Percentiles rank a stretch among this genome's conserved stretches.
phyloP scores from a whole-genome alignment of 2,888 invertebrate genomes.

The Meta bourneti region DNA sequence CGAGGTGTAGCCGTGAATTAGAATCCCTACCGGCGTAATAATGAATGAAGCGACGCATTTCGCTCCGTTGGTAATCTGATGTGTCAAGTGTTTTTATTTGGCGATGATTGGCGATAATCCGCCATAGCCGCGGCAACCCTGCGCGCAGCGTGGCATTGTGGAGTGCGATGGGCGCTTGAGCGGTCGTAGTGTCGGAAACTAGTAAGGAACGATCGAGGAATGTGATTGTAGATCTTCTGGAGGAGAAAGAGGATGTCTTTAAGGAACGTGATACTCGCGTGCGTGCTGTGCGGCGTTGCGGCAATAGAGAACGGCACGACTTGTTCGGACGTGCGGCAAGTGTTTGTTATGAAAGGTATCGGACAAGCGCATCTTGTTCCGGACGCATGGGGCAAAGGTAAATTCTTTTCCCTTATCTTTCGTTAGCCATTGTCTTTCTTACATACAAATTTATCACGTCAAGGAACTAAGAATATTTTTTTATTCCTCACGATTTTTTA shows the following conservation, averaged over 20 bases:
- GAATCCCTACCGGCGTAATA: too few relatives aligned
- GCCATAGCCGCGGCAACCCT: conserved; percentile 40
- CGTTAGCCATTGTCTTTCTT: too few relatives aligned
- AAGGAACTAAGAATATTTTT: too few relatives aligned
- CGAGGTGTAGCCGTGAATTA: too few relatives aligned
- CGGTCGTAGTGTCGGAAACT: conserved; percentile 33
- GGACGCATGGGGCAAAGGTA: conserved; percentile 64
- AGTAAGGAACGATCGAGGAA: conserved; percentile 8
- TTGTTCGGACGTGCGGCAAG: conserved; percentile 67
- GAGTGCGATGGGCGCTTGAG: conserved; percentile 26
- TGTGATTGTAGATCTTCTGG: conserved; percentile 19
- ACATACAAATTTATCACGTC: too few relatives aligned
- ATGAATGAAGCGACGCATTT: too few relatives aligned
- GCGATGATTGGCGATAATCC: conserved; percentile 32
- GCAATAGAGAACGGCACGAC: conserved; percentile 37
- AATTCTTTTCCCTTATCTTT: neutral
- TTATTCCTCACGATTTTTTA: too few relatives aligned
- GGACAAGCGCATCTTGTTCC: conserved; percentile 62
- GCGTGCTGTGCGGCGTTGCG: conserved; percentile 30
- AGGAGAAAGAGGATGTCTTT: conserved; percentile 49
- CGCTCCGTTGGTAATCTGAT: too few relatives aligned
- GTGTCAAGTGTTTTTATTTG: too few relatives aligned
- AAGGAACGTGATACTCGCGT: conserved; percentile 45
- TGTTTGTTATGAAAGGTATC: conserved; percentile 65
- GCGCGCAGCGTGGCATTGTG: conserved; percentile 33